Conservation (phyloP, 2,797 vertebrate genomes). For the Sphenodon punctatus region DNA sequence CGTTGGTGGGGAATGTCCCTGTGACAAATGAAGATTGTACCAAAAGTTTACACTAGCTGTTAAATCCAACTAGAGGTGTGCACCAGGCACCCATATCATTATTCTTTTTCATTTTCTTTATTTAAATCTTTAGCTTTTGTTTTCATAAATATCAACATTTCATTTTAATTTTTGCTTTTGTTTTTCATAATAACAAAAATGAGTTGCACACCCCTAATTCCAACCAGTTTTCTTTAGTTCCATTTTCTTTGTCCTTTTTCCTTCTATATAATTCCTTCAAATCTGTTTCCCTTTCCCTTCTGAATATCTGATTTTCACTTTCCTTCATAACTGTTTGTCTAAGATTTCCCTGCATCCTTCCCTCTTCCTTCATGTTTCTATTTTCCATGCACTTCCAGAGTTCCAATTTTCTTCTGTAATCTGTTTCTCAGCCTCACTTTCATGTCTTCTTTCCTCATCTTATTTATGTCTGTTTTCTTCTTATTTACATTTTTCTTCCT, state of each 20-base stretch:
- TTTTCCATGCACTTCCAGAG: too few species aligned
- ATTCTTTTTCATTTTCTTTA: too few species aligned
- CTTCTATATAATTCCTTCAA: rapidly evolving
- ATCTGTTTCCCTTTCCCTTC: background rate
- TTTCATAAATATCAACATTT: too few species aligned
- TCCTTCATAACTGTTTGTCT: background rate
- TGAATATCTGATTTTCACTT: background rate
- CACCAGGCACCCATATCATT: too few species aligned
- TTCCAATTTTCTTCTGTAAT: background rate
- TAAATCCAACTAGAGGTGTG: background rate
- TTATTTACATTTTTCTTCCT: background rate
- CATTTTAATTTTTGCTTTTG: too few species aligned
- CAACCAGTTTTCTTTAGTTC: background rate
- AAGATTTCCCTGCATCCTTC: rapidly evolving
- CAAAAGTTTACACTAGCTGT: rapidly evolving
- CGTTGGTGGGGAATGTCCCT: too few species aligned
- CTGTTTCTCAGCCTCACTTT: background rate
- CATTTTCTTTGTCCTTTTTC: rapidly evolving
- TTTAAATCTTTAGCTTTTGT: too few species aligned
- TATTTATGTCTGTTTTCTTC: background rate
- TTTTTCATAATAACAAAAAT: too few species aligned
- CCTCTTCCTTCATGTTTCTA: background rate
- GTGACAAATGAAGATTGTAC: too few species aligned
- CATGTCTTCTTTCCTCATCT: background rate
- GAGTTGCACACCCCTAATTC: too few species aligned